Percentiles rank a stretch among this genome's conserved stretches.
Evolutionary conservation across 2,888 invertebrate species (phyloP).

Genomic region (Margaritifera margaritifera): DNA sequence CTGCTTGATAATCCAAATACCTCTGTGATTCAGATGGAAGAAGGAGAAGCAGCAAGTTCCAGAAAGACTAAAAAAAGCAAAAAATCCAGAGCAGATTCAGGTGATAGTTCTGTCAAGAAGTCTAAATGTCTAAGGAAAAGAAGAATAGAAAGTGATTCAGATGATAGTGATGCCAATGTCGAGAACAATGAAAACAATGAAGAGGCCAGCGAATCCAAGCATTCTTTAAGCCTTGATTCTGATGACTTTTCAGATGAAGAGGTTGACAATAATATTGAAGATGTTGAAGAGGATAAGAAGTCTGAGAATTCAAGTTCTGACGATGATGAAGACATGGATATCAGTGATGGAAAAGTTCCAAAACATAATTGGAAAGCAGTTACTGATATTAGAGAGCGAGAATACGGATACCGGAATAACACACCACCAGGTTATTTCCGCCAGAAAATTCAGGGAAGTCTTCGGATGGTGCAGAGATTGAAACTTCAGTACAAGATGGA

Average conservation of each 20-base stretch:
- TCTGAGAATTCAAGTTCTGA: constrained; percentile 8
- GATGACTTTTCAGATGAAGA: constrained; percentile 32
- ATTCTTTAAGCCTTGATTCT: constrained; percentile 23
- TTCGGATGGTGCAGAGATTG: constrained; percentile 87
- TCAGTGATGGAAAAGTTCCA: constrained; percentile 27
- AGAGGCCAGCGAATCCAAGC: constrained; percentile 14
- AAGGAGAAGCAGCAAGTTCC: constrained; percentile 2
- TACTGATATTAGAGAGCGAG: constrained; percentile 76
- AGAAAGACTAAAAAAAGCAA: constrained; percentile 2
- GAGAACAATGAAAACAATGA: constrained; percentile 19
- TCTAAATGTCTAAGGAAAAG: constrained; percentile 21
- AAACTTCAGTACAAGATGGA: constrained; percentile 84
- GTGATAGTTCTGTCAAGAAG: constrained; percentile 1
- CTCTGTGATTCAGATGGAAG: constrained; percentile 2
- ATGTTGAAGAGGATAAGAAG: constrained; percentile 19
- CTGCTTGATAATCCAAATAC: not conserved
- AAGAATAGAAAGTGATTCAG: constrained; percentile 4
- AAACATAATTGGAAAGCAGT: constrained; percentile 80
- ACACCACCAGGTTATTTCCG: constrained; percentile 78
- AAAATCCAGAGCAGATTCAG: constrained; percentile 8
- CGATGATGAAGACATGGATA: constrained; percentile 26
- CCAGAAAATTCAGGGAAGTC: constrained; percentile 84
- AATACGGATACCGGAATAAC: constrained; percentile 76
- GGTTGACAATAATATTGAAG: constrained; percentile 23
- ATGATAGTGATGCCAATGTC: constrained; percentile 11